A percentile compares a stretch with the other conserved stretches of the same genome.
These are phyloP conservation scores for Laticauda colubrina DNA, from an alignment of 2,113 vertebrate species.

Conservation along the genomic window DNA sequence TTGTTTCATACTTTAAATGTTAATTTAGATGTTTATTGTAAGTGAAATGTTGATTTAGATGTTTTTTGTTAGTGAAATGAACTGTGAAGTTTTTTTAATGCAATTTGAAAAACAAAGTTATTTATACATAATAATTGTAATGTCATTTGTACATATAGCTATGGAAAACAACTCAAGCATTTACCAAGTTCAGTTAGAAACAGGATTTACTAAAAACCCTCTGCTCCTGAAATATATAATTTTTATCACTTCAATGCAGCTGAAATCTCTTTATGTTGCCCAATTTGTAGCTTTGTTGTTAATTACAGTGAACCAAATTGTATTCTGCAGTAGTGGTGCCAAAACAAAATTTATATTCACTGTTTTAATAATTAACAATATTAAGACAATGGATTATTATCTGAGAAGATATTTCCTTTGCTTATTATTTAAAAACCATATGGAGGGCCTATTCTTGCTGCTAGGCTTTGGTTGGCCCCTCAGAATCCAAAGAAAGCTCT, in stretches of 20 bases:
- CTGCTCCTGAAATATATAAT: conserved; percentile 22
- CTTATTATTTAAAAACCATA: neutral
- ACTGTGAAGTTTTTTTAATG: conserved; percentile 12
- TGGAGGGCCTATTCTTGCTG: neutral
- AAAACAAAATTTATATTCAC: conserved; percentile 11
- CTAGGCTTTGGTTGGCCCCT: neutral
- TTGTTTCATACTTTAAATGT: conserved; percentile 19
- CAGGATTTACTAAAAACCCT: neutral
- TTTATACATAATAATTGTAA: conserved; percentile 17
- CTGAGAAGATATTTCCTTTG: neutral
- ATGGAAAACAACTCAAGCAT: neutral
- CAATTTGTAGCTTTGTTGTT: conserved; percentile 16
- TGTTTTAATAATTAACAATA: neutral
- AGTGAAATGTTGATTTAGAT: conserved; percentile 32
- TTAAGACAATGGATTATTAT: neutral
- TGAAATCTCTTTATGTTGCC: conserved; percentile 10
- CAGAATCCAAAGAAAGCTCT: neutral
- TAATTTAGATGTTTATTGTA: neutral
- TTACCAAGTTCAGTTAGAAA: neutral
- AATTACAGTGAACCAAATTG: conserved; percentile 21
- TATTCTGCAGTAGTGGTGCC: neutral
- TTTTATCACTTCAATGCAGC: conserved; percentile 14
- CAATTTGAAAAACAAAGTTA: conserved; percentile 22
- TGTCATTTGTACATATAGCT: neutral
- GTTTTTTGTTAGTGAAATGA: conserved; percentile 25